A percentile compares a stretch with the other conserved stretches of the same genome.
Evolutionary conservation across 2,797 vertebrate species (phyloP).

Genomic region (Rhynchotus rufescens): DNA sequence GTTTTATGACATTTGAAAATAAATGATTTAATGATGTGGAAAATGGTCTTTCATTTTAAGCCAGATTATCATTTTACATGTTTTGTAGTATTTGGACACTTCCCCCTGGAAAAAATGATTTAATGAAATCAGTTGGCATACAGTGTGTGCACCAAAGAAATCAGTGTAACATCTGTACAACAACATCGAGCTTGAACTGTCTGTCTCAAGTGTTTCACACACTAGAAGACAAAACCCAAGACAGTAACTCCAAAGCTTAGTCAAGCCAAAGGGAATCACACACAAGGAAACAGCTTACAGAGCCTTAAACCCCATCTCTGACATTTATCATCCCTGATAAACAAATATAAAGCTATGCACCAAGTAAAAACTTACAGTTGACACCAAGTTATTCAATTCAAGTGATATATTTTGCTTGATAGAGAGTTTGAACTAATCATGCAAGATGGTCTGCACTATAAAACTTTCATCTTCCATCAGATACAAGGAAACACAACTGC

Average conservation of each 20-base stretch:
- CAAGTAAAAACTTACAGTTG: background rate
- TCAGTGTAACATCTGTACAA: background rate
- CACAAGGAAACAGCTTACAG: background rate
- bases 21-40: conserved; percentile 51
- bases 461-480: background rate
- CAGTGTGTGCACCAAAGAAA: background rate
- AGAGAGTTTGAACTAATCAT: background rate
- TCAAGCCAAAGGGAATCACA: background rate
- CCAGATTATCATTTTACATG: conserved; percentile 34
- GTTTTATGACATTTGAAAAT: conserved; percentile 40
- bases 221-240: background rate
- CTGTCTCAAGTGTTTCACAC: background rate
- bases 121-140: conserved; percentile 5
- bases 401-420: background rate
- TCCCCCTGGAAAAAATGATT: background rate
- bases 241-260: background rate
- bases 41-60: conserved; percentile 38
- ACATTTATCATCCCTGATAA: background rate
- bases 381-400: background rate
- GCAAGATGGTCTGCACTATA: background rate
- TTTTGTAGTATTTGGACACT: background rate
- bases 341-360: background rate
- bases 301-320: background rate
- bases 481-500: background rate
- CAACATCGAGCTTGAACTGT: background rate